These are phyloP conservation scores for Gorsachius magnificus DNA, from an alignment of 2,797 vertebrate genomes.

Conservation along the genomic window DNA sequence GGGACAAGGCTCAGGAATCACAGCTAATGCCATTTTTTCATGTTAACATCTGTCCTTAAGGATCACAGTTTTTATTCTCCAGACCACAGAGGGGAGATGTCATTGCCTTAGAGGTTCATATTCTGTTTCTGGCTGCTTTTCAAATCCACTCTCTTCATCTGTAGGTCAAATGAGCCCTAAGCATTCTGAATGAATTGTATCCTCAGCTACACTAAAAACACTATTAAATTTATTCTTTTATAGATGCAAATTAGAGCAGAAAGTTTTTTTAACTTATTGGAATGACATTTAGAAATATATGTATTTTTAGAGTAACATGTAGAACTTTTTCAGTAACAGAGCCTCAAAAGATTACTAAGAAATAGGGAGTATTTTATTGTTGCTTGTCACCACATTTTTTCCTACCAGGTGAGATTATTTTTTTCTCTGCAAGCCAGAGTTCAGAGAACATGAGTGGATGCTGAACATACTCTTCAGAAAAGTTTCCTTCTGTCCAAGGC, in stretches of 20 bases:
- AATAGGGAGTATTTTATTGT: not conserved
- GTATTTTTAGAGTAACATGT: not conserved
- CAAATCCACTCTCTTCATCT: not conserved
- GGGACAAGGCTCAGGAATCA: not conserved
- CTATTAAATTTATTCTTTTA: not conserved
- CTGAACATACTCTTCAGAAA: not conserved
- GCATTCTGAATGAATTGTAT: not conserved
- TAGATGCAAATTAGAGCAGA: not conserved
- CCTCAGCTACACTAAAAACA: not conserved
- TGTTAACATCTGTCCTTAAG: slow-evolving; percentile 12
- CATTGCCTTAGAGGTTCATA: not conserved
- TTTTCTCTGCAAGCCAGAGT: not conserved
- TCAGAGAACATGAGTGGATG: not conserved
- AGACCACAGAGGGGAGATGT: not conserved
- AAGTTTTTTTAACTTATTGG: not conserved
- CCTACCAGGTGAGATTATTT: not conserved
- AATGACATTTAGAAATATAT: not conserved
- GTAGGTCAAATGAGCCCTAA: not conserved
- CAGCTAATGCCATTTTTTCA: not conserved
- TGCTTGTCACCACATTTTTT: not conserved
- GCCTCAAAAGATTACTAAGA: not conserved
- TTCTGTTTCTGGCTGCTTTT: not conserved
- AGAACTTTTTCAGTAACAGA: not conserved
- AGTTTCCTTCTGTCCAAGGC: not conserved
- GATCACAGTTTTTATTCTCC: not conserved